A percentile compares a stretch with the other conserved stretches of the same genome.
Conservation (phyloP, 2,113 vertebrate species). For the Pelobates fuscus region DNA sequence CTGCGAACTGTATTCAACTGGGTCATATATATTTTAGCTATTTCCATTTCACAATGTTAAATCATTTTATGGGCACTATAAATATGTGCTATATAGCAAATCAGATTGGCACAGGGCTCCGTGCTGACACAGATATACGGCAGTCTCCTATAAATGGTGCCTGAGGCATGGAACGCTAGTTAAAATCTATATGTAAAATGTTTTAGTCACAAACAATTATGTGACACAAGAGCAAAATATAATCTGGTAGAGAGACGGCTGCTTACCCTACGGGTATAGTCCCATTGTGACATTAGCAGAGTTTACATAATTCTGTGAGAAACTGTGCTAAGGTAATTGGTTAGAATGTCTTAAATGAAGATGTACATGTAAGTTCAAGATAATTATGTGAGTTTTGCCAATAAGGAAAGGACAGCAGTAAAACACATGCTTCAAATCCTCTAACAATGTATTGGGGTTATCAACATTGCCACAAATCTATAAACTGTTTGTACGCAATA, state of each 20-base stretch:
- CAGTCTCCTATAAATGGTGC: not conserved
- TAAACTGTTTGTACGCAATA: too few relatives aligned
- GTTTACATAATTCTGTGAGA: not conserved
- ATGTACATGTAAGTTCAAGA: not conserved
- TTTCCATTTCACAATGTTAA: not conserved
- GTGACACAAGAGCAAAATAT: constrained; percentile 1
- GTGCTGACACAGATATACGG: not conserved
- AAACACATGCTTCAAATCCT: too few relatives aligned
- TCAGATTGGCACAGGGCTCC: not conserved
- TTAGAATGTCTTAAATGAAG: not conserved
- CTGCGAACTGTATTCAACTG: not conserved
- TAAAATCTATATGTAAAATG: not conserved
- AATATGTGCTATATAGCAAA: not conserved
- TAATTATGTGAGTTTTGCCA: not conserved
- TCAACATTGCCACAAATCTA: too few relatives aligned
- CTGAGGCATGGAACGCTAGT: not conserved
- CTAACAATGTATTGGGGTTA: too few relatives aligned
- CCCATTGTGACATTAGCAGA: not conserved
- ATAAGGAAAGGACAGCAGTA: too few relatives aligned
- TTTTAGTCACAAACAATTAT: not conserved
- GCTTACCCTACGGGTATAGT: not conserved
- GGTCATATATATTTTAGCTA: not conserved
- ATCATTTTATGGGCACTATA: not conserved
- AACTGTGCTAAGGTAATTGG: not conserved
- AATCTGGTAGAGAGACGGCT: not conserved